phyloP scores from a whole-genome alignment of 1,140 invertebrate species.

The Drosophila serrata region DNA sequence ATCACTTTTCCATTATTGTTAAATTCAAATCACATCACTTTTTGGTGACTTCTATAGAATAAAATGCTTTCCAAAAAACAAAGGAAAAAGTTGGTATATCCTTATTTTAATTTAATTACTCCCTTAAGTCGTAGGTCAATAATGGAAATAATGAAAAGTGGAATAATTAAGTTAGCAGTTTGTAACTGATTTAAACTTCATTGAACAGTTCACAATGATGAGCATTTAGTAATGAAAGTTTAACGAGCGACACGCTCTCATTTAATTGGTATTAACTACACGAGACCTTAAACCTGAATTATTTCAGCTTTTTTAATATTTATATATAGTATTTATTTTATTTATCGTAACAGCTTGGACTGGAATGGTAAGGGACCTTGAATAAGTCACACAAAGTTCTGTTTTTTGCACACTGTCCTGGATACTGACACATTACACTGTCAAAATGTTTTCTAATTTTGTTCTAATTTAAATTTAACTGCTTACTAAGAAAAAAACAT shows the following conservation, averaged over 20 bases:
- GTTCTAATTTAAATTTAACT: neutral
- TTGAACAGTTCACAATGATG: too few relatives aligned
- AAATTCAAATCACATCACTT: constrained; percentile 10
- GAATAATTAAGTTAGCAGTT: neutral
- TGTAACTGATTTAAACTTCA: neutral
- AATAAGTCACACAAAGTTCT: neutral
- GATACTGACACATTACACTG: too few relatives aligned
- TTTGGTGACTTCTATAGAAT: neutral
- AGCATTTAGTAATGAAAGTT: too few relatives aligned
- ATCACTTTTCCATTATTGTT: neutral
- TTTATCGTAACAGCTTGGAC: neutral
- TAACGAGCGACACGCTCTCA: neutral
- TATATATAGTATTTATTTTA: neutral
- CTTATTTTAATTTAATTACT: constrained; percentile 3
- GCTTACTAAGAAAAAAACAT: neutral
- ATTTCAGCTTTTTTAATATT: neutral
- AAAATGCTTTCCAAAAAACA: neutral
- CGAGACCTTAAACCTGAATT: neutral
- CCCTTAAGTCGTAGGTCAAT: constrained; percentile 8
- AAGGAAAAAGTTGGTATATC: constrained; percentile 8
- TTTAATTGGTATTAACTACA: neutral
- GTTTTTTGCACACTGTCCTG: neutral
- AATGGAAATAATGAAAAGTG: neutral
- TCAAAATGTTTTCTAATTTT: too few relatives aligned
- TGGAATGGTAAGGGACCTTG: neutral